Evolutionary conservation across 2,797 vertebrate genomes (phyloP), one percentile per base, ranked within the genome.

Genomic region (Syngnathus acus): DNA sequence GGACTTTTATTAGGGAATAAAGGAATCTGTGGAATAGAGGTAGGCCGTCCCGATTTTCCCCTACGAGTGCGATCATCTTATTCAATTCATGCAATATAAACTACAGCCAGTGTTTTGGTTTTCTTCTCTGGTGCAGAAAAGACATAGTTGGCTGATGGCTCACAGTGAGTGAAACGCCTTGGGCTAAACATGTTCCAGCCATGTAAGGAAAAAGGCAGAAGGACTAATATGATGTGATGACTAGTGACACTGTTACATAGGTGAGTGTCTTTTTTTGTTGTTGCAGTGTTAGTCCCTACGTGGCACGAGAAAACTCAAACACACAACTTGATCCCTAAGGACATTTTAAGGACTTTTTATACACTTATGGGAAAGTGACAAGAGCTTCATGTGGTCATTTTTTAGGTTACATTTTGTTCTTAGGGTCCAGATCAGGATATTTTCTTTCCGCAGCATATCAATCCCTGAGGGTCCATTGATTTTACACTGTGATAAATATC

Each of bases 151-250:
- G 16, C 61, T 45, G 61, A 72, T 75, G 72, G 57, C 32, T 58
- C 68, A 65, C 47, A 50, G 74, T 55, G 55, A 68, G 8, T 58
- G 55, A 58, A 58, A 37, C 65, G 65, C 65, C 65, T 6, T 60
- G 6, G 72, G 37, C 40, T 69, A 55, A 75, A 74, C 62, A 65
- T 65, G 40, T 72, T 77, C 54, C 68, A 77, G 74, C 66, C 50
- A 67, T 73, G 42, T 70, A 23, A 64, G 32, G 50, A 61, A 21
- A 13, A 51, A 70, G 65, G 66, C 32, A 17, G 55, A 45, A 57
- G 63, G 58, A 19, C 65, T 45, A 58, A 72, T 77, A 65, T 69
- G 72, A 78, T 66, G 23, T 59, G 65, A 77, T 80, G 67, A 59
- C 61, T 69, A n/a, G 67, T 75, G 43, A 68, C 26, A 16, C 9